Evolutionary conservation across 2,888 invertebrate genomes (phyloP).

Genomic region (Dryomyza anilis): DNA sequence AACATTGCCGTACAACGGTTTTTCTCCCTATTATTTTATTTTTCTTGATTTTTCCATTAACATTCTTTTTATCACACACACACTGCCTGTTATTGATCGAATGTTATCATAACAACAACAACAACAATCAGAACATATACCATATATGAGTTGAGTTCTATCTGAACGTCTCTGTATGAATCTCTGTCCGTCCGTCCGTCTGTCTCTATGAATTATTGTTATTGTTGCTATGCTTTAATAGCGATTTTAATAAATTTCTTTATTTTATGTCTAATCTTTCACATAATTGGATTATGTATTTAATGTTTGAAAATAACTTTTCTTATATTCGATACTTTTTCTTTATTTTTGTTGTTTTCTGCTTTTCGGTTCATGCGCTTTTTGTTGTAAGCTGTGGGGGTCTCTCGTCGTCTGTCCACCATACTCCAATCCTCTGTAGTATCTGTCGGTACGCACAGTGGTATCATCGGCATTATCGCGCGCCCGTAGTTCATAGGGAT

Average conservation of each 20-base stretch:
- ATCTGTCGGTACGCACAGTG: no score
- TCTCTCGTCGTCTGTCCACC: no score
- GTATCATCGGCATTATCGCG: no score
- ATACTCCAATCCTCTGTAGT: no score
- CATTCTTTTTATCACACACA: not conserved
- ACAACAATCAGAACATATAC: no score
- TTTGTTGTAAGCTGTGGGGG: not conserved
- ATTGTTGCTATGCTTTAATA: constrained; percentile 33
- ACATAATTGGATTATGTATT: constrained; percentile 11
- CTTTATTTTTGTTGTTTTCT: not conserved
- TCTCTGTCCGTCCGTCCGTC: not conserved
- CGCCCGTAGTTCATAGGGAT: no score
- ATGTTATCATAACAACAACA: constrained; percentile 1
- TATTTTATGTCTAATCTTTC: constrained; percentile 10
- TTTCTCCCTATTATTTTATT: not conserved
- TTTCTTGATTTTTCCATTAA: constrained; percentile 8
- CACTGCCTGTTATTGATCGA: not conserved
- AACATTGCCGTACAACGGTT: no score
- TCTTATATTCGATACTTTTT: not conserved
- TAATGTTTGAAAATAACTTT: not conserved
- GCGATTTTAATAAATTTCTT: constrained; percentile 35
- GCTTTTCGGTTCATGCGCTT: no score
- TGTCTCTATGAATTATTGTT: constrained; percentile 29
- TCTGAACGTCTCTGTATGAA: not conserved
- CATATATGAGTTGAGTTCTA: not conserved